These are phyloP conservation scores for Acrossocheilus wenchowensis DNA, from an alignment of 2,797 vertebrate genomes.

Conservation along the genomic window DNA sequence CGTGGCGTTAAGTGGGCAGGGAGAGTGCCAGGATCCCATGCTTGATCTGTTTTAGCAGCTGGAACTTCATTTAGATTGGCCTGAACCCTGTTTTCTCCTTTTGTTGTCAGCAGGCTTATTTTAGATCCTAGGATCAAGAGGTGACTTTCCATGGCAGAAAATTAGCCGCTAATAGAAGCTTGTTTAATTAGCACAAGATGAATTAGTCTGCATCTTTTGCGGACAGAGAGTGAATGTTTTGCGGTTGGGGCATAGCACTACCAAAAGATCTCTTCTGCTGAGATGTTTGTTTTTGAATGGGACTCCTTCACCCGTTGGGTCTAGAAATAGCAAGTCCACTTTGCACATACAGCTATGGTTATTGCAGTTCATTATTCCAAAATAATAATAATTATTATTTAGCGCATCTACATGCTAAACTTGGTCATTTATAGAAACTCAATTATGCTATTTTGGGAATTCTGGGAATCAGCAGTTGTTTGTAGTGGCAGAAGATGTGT, in stretches of 20 bases:
- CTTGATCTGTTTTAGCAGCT: conserved; percentile 66
- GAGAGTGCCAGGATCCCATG: conserved; percentile 54
- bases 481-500: conserved; percentile 38
- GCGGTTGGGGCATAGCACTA: conserved; percentile 20
- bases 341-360: neutral
- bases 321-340: conserved; percentile 26
- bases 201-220: conserved; percentile 35
- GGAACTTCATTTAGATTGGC: conserved; percentile 70
- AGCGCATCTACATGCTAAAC: neutral
- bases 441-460: conserved; percentile 31
- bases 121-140: conserved; percentile 59
- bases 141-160: conserved; percentile 66
- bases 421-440: conserved; percentile 25
- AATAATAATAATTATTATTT: neutral
- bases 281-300: conserved; percentile 30
- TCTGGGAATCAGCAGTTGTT: conserved; percentile 39
- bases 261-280: conserved; percentile 28
- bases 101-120: conserved; percentile 67
- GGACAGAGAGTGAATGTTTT: neutral
- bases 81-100: conserved; percentile 66
- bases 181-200: conserved; percentile 52
- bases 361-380: neutral
- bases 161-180: conserved; percentile 65
- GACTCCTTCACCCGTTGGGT: conserved; percentile 25
- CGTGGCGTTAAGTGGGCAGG: conserved; percentile 42